Evolutionary conservation across 2,113 vertebrate species (phyloP).

Genomic region (Myxocyprinus asiaticus): DNA sequence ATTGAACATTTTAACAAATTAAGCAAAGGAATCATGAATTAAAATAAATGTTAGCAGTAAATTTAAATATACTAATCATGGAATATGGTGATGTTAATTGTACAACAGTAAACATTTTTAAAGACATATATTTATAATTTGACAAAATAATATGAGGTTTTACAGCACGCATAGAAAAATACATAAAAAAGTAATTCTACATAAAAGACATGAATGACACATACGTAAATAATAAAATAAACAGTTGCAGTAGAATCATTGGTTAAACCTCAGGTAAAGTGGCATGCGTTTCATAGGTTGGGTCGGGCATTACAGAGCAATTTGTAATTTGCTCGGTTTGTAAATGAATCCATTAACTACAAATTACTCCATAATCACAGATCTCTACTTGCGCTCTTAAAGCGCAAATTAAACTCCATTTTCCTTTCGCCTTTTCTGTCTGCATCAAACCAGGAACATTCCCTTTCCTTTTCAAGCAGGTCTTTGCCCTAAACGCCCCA

Average conservation of each 20-base stretch:
- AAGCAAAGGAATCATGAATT: not conserved
- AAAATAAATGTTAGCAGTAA: not conserved
- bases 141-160: not conserved
- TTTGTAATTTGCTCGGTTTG: not conserved
- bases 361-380: slow-evolving; percentile 7
- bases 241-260: not conserved
- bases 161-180: not conserved
- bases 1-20: not conserved
- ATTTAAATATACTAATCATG: not conserved
- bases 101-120: not conserved
- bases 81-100: not conserved
- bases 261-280: slow-evolving; percentile 12
- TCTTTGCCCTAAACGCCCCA: not conserved
- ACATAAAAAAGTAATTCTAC: not conserved
- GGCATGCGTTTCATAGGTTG: slow-evolving; percentile 1
- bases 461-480: slow-evolving; percentile 3
- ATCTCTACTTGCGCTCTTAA: not conserved
- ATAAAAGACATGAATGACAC: not conserved
- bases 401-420: not conserved
- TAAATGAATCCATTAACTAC: slow-evolving; percentile 11
- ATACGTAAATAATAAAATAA: not conserved
- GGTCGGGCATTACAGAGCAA: not conserved
- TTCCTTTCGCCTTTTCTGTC: not conserved
- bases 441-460: not conserved
- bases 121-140: not conserved